These are phyloP conservation scores for Eurois occulta DNA, from an alignment of 2,888 invertebrate genomes.

Conservation along the genomic window DNA sequence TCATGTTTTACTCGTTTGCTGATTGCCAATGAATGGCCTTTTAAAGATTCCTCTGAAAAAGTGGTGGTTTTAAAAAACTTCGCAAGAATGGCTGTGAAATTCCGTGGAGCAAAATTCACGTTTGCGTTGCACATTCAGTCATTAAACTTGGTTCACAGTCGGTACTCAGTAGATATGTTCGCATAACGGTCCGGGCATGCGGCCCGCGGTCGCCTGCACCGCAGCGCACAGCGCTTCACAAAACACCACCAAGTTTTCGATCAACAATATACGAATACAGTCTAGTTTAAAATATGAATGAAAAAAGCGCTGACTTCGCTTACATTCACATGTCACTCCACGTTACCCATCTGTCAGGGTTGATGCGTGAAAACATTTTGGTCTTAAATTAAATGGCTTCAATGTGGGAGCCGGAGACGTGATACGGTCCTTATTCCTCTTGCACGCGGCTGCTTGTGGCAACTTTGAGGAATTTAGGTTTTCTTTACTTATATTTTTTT, in stretches of 20 bases:
- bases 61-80: slow-evolving; percentile 22
- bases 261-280: slow-evolving; percentile 41
- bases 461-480: slow-evolving; percentile 38
- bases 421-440: slow-evolving; percentile 47
- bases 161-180: slow-evolving; percentile 70
- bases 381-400: slow-evolving; percentile 70
- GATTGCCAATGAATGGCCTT: background rate
- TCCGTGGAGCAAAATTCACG: slow-evolving; percentile 67
- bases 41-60: background rate
- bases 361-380: slow-evolving; percentile 68
- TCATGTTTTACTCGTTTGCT: slow-evolving; percentile 9
- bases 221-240: slow-evolving; percentile 53
- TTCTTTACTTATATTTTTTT: slow-evolving; percentile 23
- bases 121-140: slow-evolving; percentile 76
- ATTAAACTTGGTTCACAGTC: slow-evolving; percentile 73
- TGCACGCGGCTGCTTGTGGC: slow-evolving; percentile 38
- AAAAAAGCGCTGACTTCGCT: slow-evolving; percentile 61
- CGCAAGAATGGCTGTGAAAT: slow-evolving; percentile 49
- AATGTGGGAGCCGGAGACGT: slow-evolving; percentile 66
- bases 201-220: slow-evolving; percentile 58
- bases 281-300: slow-evolving; percentile 55
- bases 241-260: slow-evolving; percentile 53
- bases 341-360: slow-evolving; percentile 70
- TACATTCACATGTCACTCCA: slow-evolving; percentile 63
- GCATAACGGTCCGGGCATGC: slow-evolving; percentile 74